These are phyloP conservation scores for Dicerorhinus sumatrensis DNA, from an alignment of 2,113 vertebrate species.

Conservation along the genomic window DNA sequence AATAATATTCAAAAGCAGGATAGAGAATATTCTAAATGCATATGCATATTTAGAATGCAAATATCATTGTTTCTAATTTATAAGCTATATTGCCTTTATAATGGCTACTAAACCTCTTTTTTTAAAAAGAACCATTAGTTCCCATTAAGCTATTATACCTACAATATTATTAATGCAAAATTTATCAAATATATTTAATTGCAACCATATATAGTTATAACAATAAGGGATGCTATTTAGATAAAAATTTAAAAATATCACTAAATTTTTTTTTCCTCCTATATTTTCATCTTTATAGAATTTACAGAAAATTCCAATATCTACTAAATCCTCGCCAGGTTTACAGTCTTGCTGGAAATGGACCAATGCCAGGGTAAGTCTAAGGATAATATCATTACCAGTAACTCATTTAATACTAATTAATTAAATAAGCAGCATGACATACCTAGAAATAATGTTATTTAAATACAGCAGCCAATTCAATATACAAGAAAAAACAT, in stretches of 20 bases:
- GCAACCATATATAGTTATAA: neutral
- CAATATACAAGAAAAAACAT: neutral
- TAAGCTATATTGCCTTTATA: neutral
- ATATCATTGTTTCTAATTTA: neutral
- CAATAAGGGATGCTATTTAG: neutral
- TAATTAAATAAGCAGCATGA: constrained; percentile 77
- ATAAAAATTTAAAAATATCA: neutral
- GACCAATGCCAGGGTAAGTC: constrained; percentile 96
- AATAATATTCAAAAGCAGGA: neutral
- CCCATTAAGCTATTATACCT: neutral
- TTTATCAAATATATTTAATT: neutral
- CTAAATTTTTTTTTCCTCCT: constrained; percentile 57
- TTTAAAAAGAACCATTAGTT: neutral
- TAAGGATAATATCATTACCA: constrained; percentile 75
- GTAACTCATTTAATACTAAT: constrained; percentile 75
- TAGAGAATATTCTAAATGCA: neutral
- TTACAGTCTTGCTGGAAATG: constrained; percentile 95
- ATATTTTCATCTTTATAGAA: constrained; percentile 86
- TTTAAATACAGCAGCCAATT: constrained; percentile 60
- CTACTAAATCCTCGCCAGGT: constrained; percentile 97
- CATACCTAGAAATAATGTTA: constrained; percentile 63
- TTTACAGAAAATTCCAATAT: constrained; percentile 97
- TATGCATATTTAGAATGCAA: neutral
- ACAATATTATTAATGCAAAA: neutral
- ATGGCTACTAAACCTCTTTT: neutral